A percentile compares a stretch with the other conserved stretches of the same genome.
phyloP scores from a whole-genome alignment of 2,888 invertebrate genomes.

The Leucozona laternaria region DNA sequence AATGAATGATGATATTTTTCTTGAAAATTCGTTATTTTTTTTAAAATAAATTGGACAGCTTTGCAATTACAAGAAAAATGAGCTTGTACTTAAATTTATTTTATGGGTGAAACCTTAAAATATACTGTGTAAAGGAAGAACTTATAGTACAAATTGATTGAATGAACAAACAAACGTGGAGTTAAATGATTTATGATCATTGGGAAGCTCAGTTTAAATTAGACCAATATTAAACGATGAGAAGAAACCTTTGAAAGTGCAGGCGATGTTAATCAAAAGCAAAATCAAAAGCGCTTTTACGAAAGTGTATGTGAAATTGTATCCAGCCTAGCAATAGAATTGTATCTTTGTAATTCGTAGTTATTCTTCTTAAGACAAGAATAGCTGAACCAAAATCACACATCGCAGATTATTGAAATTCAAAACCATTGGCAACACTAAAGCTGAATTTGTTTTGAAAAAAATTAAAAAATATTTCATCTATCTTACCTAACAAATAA shows the following conservation, averaged over 20 bases:
- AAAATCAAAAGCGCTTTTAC: too few relatives aligned
- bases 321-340: too few relatives aligned
- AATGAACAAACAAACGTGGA: background rate
- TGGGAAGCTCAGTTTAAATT: background rate
- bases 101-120: background rate
- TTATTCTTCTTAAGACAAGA: too few relatives aligned
- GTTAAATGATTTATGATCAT: conserved; percentile 1
- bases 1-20: conserved; percentile 72
- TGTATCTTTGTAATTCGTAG: too few relatives aligned
- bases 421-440: background rate
- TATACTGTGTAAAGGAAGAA: background rate
- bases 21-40: conserved; percentile 62
- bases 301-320: too few relatives aligned
- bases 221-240: background rate
- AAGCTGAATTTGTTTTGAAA: too few relatives aligned
- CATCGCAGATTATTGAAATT: too few relatives aligned
- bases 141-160: background rate
- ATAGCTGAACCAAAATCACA: background rate
- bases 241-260: background rate
- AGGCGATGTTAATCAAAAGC: background rate
- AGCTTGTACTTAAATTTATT: conserved; percentile 19
- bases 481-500: too few relatives aligned
- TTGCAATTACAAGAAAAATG: conserved; percentile 73
- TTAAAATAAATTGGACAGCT: conserved; percentile 73
- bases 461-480: too few relatives aligned